Base-by-base conservation (phyloP, 1,140 invertebrate species). In the Parapsyche elsis region DNA sequence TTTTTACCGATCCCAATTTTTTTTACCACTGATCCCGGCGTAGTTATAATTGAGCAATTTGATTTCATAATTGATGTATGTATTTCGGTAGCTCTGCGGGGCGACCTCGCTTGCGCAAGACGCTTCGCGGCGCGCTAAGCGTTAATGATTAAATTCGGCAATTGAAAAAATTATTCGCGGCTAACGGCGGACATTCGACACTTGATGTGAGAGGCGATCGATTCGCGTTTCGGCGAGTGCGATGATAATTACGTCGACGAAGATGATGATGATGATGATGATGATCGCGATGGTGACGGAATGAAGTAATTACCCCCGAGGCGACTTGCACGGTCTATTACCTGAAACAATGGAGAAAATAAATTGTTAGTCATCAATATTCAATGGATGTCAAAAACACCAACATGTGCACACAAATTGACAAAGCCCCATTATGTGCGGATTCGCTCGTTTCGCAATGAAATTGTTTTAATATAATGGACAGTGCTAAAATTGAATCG, bases 321-420 rank as follows among this genome's bases (percentile, higher is more conserved):
- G 75, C 57, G 19, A 64, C 16, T 64, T 38, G 14, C 14, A 44
- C 30, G 16, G 53, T 30, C 26, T 57, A 77, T 77, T 77, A 77
- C 75, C 75, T 64, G 75, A n/a, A 64, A 77, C 75, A 77, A 77
- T 77, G 53, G 24, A 74, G 10, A 76, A 76, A 76, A 49, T 49
- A 45, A 38, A 57, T 30, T 64, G 59, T 77, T 45, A 77, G 57
- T 77, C 57, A 75, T 53, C n/a, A 26, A 26, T 59, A 59, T 76
- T 76, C 74, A 76, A 76, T 76, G 44, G 19, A 19, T 38, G 71
- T 38, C 71, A 46, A 23, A 74, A 74, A 74, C 45, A 53, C 30
- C 9, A 9, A 61, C 21, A 9, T 21, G 57, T 38, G 30, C 30
- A 38, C 30, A 38, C 30, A 38, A 38, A 38, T 38, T 38, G 30